Evolutionary conservation across 2,797 vertebrate species (phyloP).

Genomic region (Falco biarmicus): DNA sequence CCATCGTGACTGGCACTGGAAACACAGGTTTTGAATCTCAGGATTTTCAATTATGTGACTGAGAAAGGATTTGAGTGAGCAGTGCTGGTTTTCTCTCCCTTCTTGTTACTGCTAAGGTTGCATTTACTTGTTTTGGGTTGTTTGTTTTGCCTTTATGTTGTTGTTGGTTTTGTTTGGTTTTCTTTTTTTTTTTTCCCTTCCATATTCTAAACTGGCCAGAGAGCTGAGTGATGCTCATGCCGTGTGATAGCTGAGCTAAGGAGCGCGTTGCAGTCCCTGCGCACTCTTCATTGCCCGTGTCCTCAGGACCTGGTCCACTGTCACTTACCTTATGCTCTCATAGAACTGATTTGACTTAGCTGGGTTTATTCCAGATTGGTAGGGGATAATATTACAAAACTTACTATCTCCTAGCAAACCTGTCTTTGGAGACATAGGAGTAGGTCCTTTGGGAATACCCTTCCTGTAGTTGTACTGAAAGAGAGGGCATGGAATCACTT

Average conservation of each 20-base stretch:
- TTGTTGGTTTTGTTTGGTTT: background rate
- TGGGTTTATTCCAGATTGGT: background rate
- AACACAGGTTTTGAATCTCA: background rate
- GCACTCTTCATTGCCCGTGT: background rate
- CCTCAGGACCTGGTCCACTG: background rate
- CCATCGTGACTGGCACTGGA: background rate
- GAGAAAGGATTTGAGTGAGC: background rate
- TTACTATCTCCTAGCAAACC: background rate
- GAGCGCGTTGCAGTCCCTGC: accelerated
- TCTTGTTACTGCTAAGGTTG: background rate
- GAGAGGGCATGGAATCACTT: background rate
- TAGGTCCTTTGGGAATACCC: background rate
- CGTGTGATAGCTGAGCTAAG: background rate
- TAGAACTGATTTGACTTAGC: background rate
- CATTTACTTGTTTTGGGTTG: background rate
- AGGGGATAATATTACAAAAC: background rate
- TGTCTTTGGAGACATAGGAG: background rate
- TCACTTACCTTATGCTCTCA: background rate
- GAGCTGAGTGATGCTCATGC: background rate
- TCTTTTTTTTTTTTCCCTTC: background rate
- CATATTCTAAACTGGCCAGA: background rate
- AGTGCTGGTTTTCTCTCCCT: background rate
- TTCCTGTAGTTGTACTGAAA: background rate
- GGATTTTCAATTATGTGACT: background rate
- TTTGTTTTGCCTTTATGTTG: background rate